Evolutionary conservation across 2,888 invertebrate genomes (phyloP), one percentile per base, ranked within the genome.

Genomic region (Ganaspis brasiliensis): DNA sequence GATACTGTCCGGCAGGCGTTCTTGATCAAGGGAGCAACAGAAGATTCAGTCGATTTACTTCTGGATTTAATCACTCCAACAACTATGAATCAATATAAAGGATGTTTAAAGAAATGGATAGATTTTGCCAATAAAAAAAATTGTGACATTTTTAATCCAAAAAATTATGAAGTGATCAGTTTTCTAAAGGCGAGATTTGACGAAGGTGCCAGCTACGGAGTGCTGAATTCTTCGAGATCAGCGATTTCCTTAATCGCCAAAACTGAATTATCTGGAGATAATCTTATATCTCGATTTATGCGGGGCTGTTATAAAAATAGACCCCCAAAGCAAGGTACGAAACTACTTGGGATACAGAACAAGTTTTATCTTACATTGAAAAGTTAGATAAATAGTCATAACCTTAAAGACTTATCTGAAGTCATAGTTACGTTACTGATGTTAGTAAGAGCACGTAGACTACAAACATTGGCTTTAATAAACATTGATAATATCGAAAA

Each of bases 281-380:
- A 9, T 3, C 57, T 56, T 56, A 56, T 56, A 56, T 56, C 57
- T 9, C 3, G 57, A 56, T 56, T 56, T n/a, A 56, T 56, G 5
- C 57, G 57, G 16, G 57, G 57, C 1, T 56, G 57, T 16, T 56
- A 56, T 26, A 56, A 56, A 10, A 56, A 56, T 56, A 19, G 16
- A 56, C 57, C 57, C 2, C 26, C 14, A 16, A 56, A 56, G 12
- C 57, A 26, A 56, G 19, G 14, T 56, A 56, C 14, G 57, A 56
- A 26, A 56, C 57, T 26, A 56, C 57, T 9, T 56, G 57, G 57
- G 57, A 56, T 56, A 56, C 57, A 56, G 57, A 56, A 56, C 57
- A 56, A 56, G 57, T 56, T 2, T 16, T 56, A n/a, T 9, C 57
- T 19, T 24, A 56, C 14, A 56, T 56, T n/a, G 57, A 56, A 16